These are phyloP conservation scores for Prionailurus viverrinus DNA, from an alignment of 2,113 vertebrate genomes.

Conservation along the genomic window DNA sequence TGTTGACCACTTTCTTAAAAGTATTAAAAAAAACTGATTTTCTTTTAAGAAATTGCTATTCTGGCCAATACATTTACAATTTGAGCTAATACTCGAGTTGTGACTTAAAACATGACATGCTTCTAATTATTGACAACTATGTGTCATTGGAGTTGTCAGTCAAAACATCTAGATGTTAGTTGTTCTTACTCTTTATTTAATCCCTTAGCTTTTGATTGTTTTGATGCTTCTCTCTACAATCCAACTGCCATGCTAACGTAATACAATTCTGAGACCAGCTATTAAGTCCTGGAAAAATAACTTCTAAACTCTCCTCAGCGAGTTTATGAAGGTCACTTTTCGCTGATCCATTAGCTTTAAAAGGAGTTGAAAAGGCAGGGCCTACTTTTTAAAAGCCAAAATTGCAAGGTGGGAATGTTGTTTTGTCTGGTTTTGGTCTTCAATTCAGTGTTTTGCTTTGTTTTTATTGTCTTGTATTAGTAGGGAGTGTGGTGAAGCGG, in stretches of 20 bases:
- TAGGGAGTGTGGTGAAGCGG: neutral
- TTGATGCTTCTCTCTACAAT: neutral
- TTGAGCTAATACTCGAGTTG: neutral
- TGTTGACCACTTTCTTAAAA: neutral
- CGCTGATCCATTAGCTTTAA: neutral
- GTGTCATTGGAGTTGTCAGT: neutral
- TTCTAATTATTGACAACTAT: neutral
- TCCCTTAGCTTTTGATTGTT: neutral
- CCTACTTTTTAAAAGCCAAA: neutral
- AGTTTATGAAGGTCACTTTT: neutral
- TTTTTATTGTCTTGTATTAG: neutral
- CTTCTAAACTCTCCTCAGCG: neutral
- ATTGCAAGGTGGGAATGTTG: neutral
- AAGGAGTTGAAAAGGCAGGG: neutral
- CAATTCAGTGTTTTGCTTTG: neutral
- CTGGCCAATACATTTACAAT: neutral
- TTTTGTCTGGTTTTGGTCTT: neutral
- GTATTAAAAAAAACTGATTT: neutral
- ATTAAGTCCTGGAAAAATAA: neutral
- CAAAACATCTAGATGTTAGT: neutral
- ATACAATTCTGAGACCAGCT: neutral
- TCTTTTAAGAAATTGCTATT: neutral
- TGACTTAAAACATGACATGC: neutral
- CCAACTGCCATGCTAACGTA: neutral
- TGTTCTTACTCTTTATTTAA: neutral